A percentile compares a stretch with the other conserved stretches of the same genome.
Evolutionary conservation across 2,888 invertebrate genomes (phyloP).

Genomic region (Acleris literana): DNA sequence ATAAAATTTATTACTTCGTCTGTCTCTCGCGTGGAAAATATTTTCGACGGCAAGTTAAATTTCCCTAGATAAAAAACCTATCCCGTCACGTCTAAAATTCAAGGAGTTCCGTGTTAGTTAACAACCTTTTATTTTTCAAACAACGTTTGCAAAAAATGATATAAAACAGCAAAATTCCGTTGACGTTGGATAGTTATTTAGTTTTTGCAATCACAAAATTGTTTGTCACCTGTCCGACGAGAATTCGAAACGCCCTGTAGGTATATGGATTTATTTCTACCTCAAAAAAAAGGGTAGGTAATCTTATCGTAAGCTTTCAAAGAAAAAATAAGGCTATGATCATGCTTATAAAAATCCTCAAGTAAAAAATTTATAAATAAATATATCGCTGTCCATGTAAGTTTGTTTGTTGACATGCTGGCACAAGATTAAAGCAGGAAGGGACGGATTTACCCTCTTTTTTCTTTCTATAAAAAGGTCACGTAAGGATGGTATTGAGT

Average conservation of each 20-base stretch:
- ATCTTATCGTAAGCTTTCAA: constrained; percentile 25
- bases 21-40: no score
- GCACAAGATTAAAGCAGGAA: constrained; percentile 36
- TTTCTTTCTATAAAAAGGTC: constrained; percentile 29
- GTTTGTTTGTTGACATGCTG: constrained; percentile 30
- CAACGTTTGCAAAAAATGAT: no score
- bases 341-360: constrained; percentile 9
- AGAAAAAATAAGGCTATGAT: constrained; percentile 17
- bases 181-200: no score
- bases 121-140: no score
- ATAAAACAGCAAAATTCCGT: no score
- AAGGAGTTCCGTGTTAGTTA: no score
- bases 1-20: not conserved
- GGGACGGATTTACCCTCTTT: constrained; percentile 36
- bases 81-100: no score
- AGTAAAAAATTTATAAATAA: constrained; percentile 20
- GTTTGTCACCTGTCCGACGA: not conserved
- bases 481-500: constrained; percentile 16
- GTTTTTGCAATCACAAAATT: no score
- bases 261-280: not conserved
- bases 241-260: constrained; percentile 3
- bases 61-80: no score
- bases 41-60: not conserved
- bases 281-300: not conserved
- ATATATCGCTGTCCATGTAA: constrained; percentile 22